Conservation (phyloP, 64 coral and sea anemone species). For the Astreopora myriophthalma region DNA sequence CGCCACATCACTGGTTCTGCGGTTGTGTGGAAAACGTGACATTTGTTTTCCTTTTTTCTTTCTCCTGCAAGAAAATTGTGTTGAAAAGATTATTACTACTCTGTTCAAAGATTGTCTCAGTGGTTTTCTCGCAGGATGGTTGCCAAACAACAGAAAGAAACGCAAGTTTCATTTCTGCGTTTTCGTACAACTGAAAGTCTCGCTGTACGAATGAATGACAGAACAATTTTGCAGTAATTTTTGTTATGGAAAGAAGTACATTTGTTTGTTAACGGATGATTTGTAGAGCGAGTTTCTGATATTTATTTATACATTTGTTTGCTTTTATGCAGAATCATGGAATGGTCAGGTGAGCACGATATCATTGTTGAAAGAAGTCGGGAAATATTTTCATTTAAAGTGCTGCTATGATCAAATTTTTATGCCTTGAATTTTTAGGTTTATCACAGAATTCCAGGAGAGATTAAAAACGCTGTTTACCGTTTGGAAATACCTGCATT, state of each 20-base stretch:
- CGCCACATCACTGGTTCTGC: too few relatives aligned
- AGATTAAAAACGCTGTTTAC: too few relatives aligned
- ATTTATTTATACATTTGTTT: slow-evolving; percentile 56
- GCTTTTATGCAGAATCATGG: neutral
- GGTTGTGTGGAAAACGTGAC: too few relatives aligned
- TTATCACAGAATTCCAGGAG: too few relatives aligned
- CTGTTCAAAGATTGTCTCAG: slow-evolving; percentile 11
- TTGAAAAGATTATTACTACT: too few relatives aligned
- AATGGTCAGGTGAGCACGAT: too few relatives aligned
- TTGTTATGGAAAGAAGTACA: slow-evolving; percentile 49
- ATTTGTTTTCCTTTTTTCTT: too few relatives aligned
- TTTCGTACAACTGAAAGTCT: slow-evolving; percentile 27
- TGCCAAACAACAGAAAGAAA: slow-evolving; percentile 52
- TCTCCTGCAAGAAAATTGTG: too few relatives aligned
- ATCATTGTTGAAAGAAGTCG: slow-evolving; percentile 17
- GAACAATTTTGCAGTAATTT: slow-evolving; percentile 24
- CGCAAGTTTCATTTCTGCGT: slow-evolving; percentile 34
- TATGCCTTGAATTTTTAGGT: too few relatives aligned
- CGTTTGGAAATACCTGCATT: too few relatives aligned
- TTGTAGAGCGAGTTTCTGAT: slow-evolving; percentile 58
- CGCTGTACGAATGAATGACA: slow-evolving; percentile 44
- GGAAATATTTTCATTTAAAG: slow-evolving; percentile 6
- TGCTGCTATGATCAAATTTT: too few relatives aligned
- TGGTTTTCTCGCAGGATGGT: slow-evolving; percentile 50
- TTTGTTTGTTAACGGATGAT: slow-evolving; percentile 61